Base-by-base conservation (phyloP, 2,888 invertebrate genomes). In the Rhodophaea formosa region DNA sequence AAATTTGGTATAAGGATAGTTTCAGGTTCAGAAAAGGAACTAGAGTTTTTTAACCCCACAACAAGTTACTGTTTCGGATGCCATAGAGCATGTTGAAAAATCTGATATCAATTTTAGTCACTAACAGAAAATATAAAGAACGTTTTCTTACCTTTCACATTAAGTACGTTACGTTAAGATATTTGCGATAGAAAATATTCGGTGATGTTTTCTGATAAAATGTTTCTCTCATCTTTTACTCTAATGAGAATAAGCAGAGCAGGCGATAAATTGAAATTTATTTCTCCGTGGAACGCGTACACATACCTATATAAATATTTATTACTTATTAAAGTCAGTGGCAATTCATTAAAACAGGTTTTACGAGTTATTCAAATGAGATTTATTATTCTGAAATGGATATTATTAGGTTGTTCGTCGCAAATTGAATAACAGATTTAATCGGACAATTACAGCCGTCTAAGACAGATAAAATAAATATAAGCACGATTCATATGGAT, bases 231-330 rank as follows among this genome's bases (percentile, higher is more conserved):
- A 75, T 80, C 75, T 79, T 79, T 80, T 78, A 75, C 77, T 77
- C 69, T 84, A 82, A 86, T 82, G 79, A 84, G 76, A 84, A 84
- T 75, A 77, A 82, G 81, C 73, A 75, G 75, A 74, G 74, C 69
- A 76, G 71, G 76, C 77, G 70, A 80, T 82, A 84, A 82, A 86
- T 86, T 84, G 74, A 81, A 82, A 86, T 86, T 83, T 86, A 84
- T 83, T 82, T 77, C 77, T 74, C 69, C 70, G 61, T 66, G 68
- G 70, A 71, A 78, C 74, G 74, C 75, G 71, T 70, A 79, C 74
- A 80, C 70, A 75, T 66, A 75, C 72, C 62, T 71, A 75, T 70
- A 80, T 82, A 80, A 80, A 82, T 82, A 84, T 84, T 77, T 83
- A 82, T 84, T 80, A 79, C 77, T 78, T 81, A 81, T 80, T 82